phyloP scores from a whole-genome alignment of 2,888 invertebrate species.

The Matsumyia berberina region DNA sequence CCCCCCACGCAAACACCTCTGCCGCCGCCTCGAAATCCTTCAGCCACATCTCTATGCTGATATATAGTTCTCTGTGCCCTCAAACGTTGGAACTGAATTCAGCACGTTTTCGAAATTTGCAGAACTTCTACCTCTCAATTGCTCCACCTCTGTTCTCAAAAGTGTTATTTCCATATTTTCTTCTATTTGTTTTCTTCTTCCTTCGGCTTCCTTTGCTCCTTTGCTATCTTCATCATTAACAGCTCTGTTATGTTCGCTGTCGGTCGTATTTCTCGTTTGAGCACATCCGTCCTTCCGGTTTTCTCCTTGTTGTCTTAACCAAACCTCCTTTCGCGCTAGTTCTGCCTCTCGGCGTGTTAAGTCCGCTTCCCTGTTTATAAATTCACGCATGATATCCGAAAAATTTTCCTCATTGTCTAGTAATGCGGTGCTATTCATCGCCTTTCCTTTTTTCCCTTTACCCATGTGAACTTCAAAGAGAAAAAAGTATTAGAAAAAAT shows the following conservation, averaged over 20 bases:
- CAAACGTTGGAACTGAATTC: not conserved
- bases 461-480: too few relatives aligned
- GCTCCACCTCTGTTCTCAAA: not conserved
- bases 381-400: conserved; percentile 1
- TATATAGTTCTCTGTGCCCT: conserved; percentile 5
- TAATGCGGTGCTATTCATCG: conserved; percentile 1
- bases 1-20: too few relatives aligned
- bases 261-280: not conserved
- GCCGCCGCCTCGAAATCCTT: conserved; percentile 13
- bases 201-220: not conserved
- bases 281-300: not conserved
- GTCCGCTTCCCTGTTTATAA: not conserved
- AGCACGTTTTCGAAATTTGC: conserved; percentile 1
- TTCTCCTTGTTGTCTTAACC: not conserved
- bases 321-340: not conserved
- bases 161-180: not conserved
- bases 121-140: not conserved
- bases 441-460: not conserved
- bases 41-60: not conserved
- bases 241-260: not conserved
- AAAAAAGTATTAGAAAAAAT: too few relatives aligned
- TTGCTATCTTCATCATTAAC: not conserved
- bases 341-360: conserved; percentile 4
- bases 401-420: not conserved
- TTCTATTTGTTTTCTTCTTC: not conserved